A percentile compares a stretch with the other conserved stretches of the same genome.
phyloP scores from a whole-genome alignment of 2,113 vertebrate genomes.

The Carassius auratus region DNA sequence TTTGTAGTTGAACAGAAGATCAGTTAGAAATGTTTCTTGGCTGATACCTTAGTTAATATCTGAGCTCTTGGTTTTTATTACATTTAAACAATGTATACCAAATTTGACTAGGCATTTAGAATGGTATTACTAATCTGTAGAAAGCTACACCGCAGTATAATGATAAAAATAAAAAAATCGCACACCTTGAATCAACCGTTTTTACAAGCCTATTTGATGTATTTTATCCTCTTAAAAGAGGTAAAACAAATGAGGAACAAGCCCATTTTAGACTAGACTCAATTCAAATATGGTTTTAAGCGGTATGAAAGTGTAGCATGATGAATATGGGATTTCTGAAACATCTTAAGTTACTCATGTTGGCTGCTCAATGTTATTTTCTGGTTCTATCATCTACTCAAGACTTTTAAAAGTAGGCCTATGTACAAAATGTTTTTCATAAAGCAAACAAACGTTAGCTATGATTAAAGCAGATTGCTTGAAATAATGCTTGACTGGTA shows the following conservation, averaged over 20 bases:
- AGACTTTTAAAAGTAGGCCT: background rate
- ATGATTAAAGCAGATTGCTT: no score
- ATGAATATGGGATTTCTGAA: background rate
- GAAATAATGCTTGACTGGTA: no score
- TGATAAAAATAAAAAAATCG: background rate
- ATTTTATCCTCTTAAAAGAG: background rate
- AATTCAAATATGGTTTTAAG: background rate
- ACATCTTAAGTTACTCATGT: background rate
- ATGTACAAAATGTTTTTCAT: background rate
- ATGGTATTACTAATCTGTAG: no score
- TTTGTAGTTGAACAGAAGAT: no score
- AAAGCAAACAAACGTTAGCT: no score
- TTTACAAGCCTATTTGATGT: background rate
- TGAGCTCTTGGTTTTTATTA: no score
- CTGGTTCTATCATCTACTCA: background rate
- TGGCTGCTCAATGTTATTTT: background rate
- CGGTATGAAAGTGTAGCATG: background rate
- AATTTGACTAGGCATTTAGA: no score
- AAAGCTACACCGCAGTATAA: no score
- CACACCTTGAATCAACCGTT: background rate
- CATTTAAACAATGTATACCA: no score
- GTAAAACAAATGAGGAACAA: constrained; percentile 8
- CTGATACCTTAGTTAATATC: no score
- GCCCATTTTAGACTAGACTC: background rate
- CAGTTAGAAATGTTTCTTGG: no score